Base-by-base conservation (phyloP, 1,140 invertebrate species). In the Formica exsecta region DNA sequence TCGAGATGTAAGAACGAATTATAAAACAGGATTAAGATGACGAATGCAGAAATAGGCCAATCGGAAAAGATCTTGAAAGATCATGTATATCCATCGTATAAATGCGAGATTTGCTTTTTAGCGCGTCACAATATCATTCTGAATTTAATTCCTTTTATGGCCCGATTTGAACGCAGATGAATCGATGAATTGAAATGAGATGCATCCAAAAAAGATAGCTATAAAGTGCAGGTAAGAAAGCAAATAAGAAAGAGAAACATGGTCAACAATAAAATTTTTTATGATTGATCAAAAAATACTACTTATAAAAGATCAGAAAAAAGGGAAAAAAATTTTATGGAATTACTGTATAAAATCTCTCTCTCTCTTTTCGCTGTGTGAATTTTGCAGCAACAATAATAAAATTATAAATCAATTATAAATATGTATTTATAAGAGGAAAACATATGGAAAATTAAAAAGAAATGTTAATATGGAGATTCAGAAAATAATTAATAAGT, bases 91-190 rank as follows among this genome's bases (percentile, higher is more conserved):
- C 13, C 22, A 70, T 13, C 41, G 22, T 70, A 29, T 19, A 48
- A 11, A 36, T 32, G 61, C n/a, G 41, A 48, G 2, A 9, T 32
- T 79, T 3, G 19, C 70, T 84, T 51, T 51, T 74, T 32, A 83
- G 38, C 25, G 19, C 7, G 9, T 38, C 2, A 8, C n/a, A 51
- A 3, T 3, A 19, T 3, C n/a, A 36, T 64, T 38, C 71, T 29
- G 59, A n/a, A 64, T 76, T 84, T 29, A 76, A 65, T 62, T 84
- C 81, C 81, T 84, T 84, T 84, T 84, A 84, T 64, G 71, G 38
- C 13, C 9, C 8, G 76, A 48, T 38, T 61, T 22, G 5, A 38
- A 16, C 22, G 13, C 48, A 1, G 48, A 16, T 44, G 5, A 25
- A n/a, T 59, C 29, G 13, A 19, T 51, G 13, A 19, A 19, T 51